Percentiles rank a stretch among this genome's conserved stretches.
Conservation (phyloP, 35 echinoderm and acorn worm species). For the Stichopus chloronotus region DNA sequence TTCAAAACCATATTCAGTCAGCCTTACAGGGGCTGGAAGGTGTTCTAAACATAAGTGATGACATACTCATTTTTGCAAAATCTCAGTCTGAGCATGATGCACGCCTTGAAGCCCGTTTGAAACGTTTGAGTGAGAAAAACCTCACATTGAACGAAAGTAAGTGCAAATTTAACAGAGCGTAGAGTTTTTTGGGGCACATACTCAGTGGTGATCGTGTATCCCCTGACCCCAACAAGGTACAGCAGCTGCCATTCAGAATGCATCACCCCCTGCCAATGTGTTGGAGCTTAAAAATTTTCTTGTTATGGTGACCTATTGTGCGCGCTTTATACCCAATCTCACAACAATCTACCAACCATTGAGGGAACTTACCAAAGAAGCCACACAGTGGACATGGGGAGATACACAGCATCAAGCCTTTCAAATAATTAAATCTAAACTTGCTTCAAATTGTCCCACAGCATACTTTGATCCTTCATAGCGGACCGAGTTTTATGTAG, state of each 20-base stretch:
- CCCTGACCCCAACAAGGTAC: slow-evolving; percentile 69
- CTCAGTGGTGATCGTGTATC: slow-evolving; percentile 71
- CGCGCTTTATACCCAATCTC: slow-evolving; percentile 70
- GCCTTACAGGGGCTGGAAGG: slow-evolving; percentile 37
- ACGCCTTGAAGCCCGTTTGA: slow-evolving; percentile 29
- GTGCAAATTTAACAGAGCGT: slow-evolving; percentile 24
- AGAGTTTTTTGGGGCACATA: slow-evolving; percentile 78
- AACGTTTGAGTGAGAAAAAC: slow-evolving; percentile 57
- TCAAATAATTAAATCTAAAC: slow-evolving; percentile 56
- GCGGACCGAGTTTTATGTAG: slow-evolving; percentile 60
- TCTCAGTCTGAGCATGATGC: slow-evolving; percentile 20
- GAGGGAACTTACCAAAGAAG: slow-evolving; percentile 60
- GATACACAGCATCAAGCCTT: slow-evolving; percentile 55
- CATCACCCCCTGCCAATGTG: slow-evolving; percentile 61
- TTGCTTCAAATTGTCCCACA: slow-evolving; percentile 60
- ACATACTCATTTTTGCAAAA: slow-evolving; percentile 25
- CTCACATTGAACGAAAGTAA: slow-evolving; percentile 48
- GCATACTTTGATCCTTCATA: slow-evolving; percentile 69
- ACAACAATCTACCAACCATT: slow-evolving; percentile 74
- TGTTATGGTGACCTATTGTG: slow-evolving; percentile 75
- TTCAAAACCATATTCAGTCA: slow-evolving; percentile 63
- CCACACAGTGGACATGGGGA: slow-evolving; percentile 62
- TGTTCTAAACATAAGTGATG: slow-evolving; percentile 43
- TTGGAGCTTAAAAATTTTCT: slow-evolving; percentile 74
- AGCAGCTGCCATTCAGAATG: slow-evolving; percentile 66